Percentiles rank a stretch among this genome's conserved stretches.
Evolutionary conservation across 2,888 invertebrate species (phyloP).

Genomic region (Idaea dimidiata): DNA sequence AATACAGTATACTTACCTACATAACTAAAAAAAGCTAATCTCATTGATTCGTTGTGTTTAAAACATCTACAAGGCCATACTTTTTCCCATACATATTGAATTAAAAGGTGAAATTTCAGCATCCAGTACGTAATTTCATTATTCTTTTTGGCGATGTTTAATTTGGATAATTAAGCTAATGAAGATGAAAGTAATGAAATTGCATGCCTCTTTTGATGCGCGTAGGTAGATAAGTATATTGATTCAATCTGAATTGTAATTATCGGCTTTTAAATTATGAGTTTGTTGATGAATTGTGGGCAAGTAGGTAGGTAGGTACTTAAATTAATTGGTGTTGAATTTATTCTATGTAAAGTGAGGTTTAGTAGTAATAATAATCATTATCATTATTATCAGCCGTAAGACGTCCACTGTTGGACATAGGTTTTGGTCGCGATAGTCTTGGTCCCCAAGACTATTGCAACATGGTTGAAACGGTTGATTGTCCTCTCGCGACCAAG

Average conservation of each 20-base stretch:
- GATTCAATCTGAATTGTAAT: neutral
- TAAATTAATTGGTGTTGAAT: neutral
- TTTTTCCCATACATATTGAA: conserved; percentile 18
- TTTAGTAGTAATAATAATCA: neutral
- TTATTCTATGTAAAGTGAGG: neutral
- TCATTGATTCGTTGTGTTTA: too few relatives aligned
- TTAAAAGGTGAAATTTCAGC: neutral
- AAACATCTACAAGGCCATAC: conserved; percentile 22
- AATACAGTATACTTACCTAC: too few relatives aligned
- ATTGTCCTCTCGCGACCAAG: too few relatives aligned
- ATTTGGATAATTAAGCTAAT: conserved; percentile 20
- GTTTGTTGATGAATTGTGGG: neutral
- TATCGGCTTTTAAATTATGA: neutral
- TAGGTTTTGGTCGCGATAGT: too few relatives aligned
- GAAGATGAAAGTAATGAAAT: conserved; percentile 21
- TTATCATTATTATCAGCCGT: too few relatives aligned
- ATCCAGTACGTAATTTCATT: conserved; percentile 9
- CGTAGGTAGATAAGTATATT: neutral
- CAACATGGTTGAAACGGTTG: too few relatives aligned
- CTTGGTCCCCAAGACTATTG: too few relatives aligned
- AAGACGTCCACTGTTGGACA: too few relatives aligned
- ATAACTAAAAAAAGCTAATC: too few relatives aligned
- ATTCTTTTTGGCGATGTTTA: conserved; percentile 19
- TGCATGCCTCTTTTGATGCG: conserved; percentile 13
- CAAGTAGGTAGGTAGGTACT: neutral